Percentiles rank a stretch among this genome's conserved stretches.
These are phyloP conservation scores for Lamellibrachia columna DNA, from an alignment of 2,888 invertebrate genomes.

Conservation along the genomic window DNA sequence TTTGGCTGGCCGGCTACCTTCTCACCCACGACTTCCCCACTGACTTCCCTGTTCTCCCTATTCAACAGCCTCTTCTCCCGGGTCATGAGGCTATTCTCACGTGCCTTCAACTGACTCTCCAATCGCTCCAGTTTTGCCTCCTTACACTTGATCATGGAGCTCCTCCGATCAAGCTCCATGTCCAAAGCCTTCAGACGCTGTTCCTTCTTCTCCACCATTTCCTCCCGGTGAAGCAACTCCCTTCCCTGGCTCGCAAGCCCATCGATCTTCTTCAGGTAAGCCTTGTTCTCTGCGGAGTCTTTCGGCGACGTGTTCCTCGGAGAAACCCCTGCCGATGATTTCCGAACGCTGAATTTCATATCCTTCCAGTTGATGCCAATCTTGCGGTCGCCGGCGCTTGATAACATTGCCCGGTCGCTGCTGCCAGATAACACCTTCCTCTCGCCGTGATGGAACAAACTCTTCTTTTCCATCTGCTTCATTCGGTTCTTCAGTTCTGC, in stretches of 20 bases:
- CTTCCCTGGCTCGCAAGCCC: background rate
- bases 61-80: background rate
- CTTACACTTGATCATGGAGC: background rate
- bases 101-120: conserved; percentile 14
- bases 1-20: background rate
- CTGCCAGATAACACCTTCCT: background rate
- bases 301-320: background rate
- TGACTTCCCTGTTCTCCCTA: background rate
- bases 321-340: background rate
- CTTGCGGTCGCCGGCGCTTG: background rate
- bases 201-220: background rate
- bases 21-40: background rate
- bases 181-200: background rate
- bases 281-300: background rate
- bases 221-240: background rate
- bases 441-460: background rate
- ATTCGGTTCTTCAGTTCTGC: background rate
- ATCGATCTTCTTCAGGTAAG: background rate
- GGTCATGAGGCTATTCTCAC: background rate
- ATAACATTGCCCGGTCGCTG: background rate
- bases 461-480: background rate
- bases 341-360: conserved; percentile 1
- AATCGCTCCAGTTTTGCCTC: background rate
- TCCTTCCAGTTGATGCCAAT: conserved; percentile 6
- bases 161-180: conserved; percentile 14